Base-by-base conservation (phyloP, 2,797 vertebrate species). In the Atherinosoma microstoma region DNA sequence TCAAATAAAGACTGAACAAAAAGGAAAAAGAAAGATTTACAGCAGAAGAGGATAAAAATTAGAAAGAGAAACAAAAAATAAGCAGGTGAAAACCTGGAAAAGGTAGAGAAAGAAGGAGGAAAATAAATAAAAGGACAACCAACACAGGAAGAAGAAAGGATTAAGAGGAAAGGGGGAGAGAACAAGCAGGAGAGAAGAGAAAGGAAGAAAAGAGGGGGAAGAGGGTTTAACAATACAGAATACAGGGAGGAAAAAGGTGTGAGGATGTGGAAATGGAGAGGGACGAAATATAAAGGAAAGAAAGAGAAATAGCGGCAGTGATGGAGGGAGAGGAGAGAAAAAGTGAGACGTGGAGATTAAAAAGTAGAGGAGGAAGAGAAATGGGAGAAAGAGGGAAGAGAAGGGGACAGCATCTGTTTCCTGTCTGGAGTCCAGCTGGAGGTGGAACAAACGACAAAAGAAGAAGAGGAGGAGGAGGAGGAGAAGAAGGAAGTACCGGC, bases 371-470 rank as follows among this genome's bases (percentile, higher is more conserved):
- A 63, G 78, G 79, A 73, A 66, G 74, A 79, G 35, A 71, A 72
- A 84, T 58, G 51, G 89, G 89, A 81, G 77, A 69, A 89, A 68
- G 90, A 93, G 92, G 91, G 93, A 90, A 95, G 94, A 95, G 92
- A 94, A 94, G 94, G 88, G 62, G 90, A 67, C 90, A 93, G 95
- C 96, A 97, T 96, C 96, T 97, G 96, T 94, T 98, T 98, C 96
- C 97, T 95, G 95, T 95, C 92, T 94, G 94, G 90, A 72, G 78
- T 82, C 91, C 94, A 94, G 92, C 92, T 95, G 94, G 89, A 91
- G 83, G 76, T 83, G 87, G 92, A 94, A 94, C 92, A 93, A 94
- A 93, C 58, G 78, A 88, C 87, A 88, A 85, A 86, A 88, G 87
- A 80, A 84, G 81, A 79, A 69, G 64, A 86, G 67, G 70, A 73